Percentiles rank a stretch among this genome's conserved stretches.
Conservation (phyloP, 2,888 invertebrate species). For the Lithophane semibrunnea region DNA sequence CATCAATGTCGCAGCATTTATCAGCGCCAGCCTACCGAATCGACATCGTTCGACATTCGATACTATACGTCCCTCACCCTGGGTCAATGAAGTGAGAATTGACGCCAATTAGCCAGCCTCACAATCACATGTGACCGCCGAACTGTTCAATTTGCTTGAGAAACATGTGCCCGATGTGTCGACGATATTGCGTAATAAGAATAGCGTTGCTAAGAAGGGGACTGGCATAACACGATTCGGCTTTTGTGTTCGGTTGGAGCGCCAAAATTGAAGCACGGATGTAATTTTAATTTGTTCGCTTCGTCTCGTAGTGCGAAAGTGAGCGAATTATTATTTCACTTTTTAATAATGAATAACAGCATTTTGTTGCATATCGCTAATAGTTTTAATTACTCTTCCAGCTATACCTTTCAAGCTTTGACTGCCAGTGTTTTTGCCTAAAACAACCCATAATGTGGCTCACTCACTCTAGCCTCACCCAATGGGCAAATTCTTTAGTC, state of each 20-base stretch:
- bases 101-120: slow-evolving; percentile 71
- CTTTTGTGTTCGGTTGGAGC: slow-evolving; percentile 31
- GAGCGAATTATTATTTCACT: slow-evolving; percentile 7
- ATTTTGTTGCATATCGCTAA: not conserved
- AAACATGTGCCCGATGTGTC: slow-evolving; percentile 48
- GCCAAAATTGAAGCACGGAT: slow-evolving; percentile 25
- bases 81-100: slow-evolving; percentile 75
- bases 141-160: slow-evolving; percentile 61
- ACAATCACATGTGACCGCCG: slow-evolving; percentile 65
- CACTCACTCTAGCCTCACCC: not conserved
- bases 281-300: slow-evolving; percentile 35
- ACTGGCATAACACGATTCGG: slow-evolving; percentile 48
- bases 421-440: not conserved
- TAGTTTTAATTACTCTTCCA: not conserved
- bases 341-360: slow-evolving; percentile 1
- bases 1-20: slow-evolving; percentile 40
- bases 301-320: slow-evolving; percentile 7
- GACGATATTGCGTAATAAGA: slow-evolving; percentile 45
- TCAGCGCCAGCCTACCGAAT: slow-evolving; percentile 50
- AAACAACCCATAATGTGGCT: not conserved
- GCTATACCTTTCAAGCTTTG: not conserved
- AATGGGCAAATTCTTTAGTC: not conserved
- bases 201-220: slow-evolving; percentile 44
- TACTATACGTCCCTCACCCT: slow-evolving; percentile 61
- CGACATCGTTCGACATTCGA: slow-evolving; percentile 62